Conservation (phyloP, 2,888 invertebrate species). For the Nomada goodeniana region DNA sequence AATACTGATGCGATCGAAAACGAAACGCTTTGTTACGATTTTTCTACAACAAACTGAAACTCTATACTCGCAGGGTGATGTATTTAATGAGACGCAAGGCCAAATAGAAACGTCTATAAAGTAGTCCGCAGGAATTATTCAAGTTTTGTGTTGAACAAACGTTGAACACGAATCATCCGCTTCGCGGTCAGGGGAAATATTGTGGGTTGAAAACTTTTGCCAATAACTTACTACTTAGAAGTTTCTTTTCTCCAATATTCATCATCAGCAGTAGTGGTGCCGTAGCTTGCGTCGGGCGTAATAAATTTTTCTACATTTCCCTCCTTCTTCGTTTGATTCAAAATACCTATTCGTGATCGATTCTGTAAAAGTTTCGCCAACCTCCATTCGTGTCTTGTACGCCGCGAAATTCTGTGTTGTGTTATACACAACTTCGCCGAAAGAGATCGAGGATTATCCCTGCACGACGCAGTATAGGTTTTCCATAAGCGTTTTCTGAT, state of each 20-base stretch:
- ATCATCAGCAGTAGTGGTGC: not conserved
- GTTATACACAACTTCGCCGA: not conserved
- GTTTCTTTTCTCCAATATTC: not conserved
- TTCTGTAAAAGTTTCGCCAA: not conserved
- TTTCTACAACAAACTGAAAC: slow-evolving; percentile 3
- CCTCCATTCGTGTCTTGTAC: not conserved
- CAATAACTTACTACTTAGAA: slow-evolving; percentile 22
- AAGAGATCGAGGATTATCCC: slow-evolving; percentile 33
- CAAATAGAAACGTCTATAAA: slow-evolving; percentile 51
- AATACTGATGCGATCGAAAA: slow-evolving; percentile 1
- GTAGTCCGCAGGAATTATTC: slow-evolving; percentile 34
- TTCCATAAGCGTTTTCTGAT: slow-evolving; percentile 52
- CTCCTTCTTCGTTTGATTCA: not conserved
- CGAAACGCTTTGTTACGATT: slow-evolving; percentile 26
- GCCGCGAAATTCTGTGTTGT: slow-evolving; percentile 2
- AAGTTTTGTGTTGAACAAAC: slow-evolving; percentile 41
- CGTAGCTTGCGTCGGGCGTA: not conserved
- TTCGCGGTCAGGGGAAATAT: slow-evolving; percentile 36
- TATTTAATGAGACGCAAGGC: slow-evolving; percentile 24
- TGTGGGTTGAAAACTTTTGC: slow-evolving; percentile 17
- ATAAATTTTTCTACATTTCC: not conserved
- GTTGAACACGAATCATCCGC: slow-evolving; percentile 38
- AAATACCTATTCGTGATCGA: not conserved
- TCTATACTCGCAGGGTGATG: slow-evolving; percentile 33
- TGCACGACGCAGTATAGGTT: slow-evolving; percentile 36